A percentile compares a stretch with the other conserved stretches of the same genome.
These are phyloP conservation scores for human DNA, from an alignment of 2,113 vertebrate species.

Conservation along the genomic window DNA sequence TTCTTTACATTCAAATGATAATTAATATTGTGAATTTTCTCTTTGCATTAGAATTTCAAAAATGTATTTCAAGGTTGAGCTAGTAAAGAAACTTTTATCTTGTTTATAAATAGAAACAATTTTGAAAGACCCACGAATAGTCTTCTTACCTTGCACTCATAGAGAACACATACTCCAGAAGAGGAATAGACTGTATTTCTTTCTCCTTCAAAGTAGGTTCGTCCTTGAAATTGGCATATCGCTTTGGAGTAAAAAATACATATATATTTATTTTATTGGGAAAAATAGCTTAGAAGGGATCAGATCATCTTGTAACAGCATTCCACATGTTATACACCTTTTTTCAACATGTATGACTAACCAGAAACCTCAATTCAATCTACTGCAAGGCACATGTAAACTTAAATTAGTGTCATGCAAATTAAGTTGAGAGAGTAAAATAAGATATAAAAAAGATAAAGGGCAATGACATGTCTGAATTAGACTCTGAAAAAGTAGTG, in stretches of 20 bases:
- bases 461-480: background rate
- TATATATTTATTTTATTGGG: background rate
- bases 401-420: background rate
- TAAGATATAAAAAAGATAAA: background rate
- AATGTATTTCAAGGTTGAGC: background rate
- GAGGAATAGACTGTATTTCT: conserved; percentile 91
- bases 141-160: conserved; percentile 94
- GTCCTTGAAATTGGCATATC: conserved; percentile 93
- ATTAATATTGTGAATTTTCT: background rate
- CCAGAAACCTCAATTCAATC: background rate
- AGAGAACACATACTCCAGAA: conserved; percentile 93
- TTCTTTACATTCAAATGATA: background rate
- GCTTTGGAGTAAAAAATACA: conserved; percentile 83
- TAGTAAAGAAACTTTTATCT: background rate
- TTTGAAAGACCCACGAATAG: background rate
- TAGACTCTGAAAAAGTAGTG: background rate
- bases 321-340: background rate
- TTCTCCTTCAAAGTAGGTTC: conserved; percentile 93
- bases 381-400: background rate
- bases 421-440: conserved; percentile 5
- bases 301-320: background rate
- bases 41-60: background rate
- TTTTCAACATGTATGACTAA: background rate
- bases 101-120: background rate
- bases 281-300: background rate